Percentiles rank a stretch among this genome's conserved stretches.
Evolutionary conservation across 2,888 invertebrate species (phyloP).

Genomic region (Cephus pulcher): DNA sequence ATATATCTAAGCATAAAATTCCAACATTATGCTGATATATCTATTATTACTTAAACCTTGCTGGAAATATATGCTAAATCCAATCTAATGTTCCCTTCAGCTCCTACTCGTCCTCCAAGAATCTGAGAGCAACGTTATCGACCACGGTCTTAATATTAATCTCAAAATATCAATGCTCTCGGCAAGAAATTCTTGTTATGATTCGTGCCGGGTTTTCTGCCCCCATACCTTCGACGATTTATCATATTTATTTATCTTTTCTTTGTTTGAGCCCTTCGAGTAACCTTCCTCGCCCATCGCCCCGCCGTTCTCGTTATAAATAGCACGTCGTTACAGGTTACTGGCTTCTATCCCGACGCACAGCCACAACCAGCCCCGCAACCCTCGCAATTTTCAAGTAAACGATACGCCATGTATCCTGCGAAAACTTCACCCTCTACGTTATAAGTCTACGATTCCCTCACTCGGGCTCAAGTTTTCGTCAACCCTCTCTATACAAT

Average conservation of each 20-base stretch:
- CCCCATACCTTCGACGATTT: background rate
- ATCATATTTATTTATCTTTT: conserved; percentile 21
- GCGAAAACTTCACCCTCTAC: no score
- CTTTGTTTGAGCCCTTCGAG: conserved; percentile 12
- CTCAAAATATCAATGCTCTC: background rate
- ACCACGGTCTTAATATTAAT: background rate
- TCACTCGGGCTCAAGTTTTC: no score
- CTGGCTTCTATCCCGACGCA: background rate
- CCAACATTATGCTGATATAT: no score
- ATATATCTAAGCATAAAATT: background rate
- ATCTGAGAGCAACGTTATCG: no score
- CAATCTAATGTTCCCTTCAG: no score
- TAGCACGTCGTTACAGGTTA: conserved; percentile 14
- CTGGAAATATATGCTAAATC: no score
- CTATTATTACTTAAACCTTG: no score
- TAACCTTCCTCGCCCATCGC: no score
- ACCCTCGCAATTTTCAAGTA: background rate
- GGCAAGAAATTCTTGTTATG: background rate
- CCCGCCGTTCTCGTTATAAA: conserved; percentile 4
- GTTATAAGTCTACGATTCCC: no score
- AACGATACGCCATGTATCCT: background rate
- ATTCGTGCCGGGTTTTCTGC: background rate
- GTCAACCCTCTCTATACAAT: no score
- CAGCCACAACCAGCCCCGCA: background rate
- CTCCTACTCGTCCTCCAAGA: no score